These are phyloP conservation scores for Cheirogaleus medius DNA, from an alignment of 2,113 vertebrate species.

Conservation along the genomic window DNA sequence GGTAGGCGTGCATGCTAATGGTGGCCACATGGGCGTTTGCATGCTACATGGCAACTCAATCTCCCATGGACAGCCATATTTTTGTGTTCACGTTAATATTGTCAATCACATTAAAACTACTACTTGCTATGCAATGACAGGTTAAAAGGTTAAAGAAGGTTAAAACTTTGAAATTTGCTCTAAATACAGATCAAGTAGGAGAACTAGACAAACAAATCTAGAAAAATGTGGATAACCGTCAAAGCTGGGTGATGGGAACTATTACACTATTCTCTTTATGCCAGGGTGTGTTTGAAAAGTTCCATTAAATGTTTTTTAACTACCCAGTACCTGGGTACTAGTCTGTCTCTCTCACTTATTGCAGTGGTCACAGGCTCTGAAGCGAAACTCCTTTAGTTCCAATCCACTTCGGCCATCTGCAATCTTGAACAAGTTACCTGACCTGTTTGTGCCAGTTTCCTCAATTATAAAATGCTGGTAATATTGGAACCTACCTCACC, in stretches of 20 bases:
- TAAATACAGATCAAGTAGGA: background rate
- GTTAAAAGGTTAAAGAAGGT: background rate
- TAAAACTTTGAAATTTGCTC: background rate
- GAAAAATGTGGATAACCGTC: background rate
- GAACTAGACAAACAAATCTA: background rate
- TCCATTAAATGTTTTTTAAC: background rate
- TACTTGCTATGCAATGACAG: background rate
- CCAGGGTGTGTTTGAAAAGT: background rate
- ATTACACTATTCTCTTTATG: background rate
- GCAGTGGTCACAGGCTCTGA: background rate
- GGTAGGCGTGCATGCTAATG: background rate
- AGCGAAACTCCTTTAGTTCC: background rate
- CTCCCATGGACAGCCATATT: background rate
- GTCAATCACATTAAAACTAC: background rate
- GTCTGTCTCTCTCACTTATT: background rate
- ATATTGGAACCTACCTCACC: background rate
- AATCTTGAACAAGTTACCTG: background rate
- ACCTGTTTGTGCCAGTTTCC: background rate
- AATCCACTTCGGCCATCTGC: background rate
- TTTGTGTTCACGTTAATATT: background rate
- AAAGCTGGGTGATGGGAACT: background rate
- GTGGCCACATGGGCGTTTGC: background rate
- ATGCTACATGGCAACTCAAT: background rate
- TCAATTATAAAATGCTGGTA: background rate
- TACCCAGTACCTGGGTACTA: background rate